Base-by-base conservation (phyloP, 2,888 invertebrate genomes). In the Hypena proboscidalis region DNA sequence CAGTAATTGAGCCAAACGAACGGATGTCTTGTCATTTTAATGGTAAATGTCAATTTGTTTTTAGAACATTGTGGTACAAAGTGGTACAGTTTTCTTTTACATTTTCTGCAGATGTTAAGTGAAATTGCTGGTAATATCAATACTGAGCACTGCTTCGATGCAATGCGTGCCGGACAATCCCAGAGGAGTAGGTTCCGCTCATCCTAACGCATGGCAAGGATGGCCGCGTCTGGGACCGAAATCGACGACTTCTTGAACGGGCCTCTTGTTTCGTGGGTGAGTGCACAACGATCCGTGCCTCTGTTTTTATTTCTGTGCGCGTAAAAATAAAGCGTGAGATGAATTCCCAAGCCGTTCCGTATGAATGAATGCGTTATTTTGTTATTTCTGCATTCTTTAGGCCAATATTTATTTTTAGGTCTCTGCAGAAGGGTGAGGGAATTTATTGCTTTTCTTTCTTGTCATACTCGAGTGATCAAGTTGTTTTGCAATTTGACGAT, bases 241-340 rank as follows among this genome's bases (percentile, higher is more conserved):
- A 94, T 96, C 70, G 95, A 97, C 79, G 95, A 96, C 78, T 95
- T 97, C 85, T 92, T 97, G 81, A 93, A 94, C 79, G 96, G 96
- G 74, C 96, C 96, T 74, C 92, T 97, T 64, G 95, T 97, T 71
- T 95, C 95, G 83, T 97, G 97, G 97, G 97, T 97, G 92, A 93
- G 93, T 92, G 85, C 82, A 83, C 83, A 87, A 72, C 74, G 68
- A 82, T 82, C 77, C 70, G 72, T 80, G 73, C 74, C 75, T 71
- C 60, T 69, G 73, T 74, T 78, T 78, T 79, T 82, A 74, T 74
- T 50, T 40, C 35, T 70, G 69, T 68, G 66, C 61, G 68, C 70
- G 73, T 77, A 74, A 72, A 70, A 78, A 67, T 71, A 59, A 76
- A 46, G 74, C 80, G 80, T 83, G 80, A 78, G 78, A 80, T 77